These are phyloP conservation scores for Turritopsis dohrnii DNA, from an alignment of 30 jellyfish, hydroid and myxozoan species.

Conservation along the genomic window DNA sequence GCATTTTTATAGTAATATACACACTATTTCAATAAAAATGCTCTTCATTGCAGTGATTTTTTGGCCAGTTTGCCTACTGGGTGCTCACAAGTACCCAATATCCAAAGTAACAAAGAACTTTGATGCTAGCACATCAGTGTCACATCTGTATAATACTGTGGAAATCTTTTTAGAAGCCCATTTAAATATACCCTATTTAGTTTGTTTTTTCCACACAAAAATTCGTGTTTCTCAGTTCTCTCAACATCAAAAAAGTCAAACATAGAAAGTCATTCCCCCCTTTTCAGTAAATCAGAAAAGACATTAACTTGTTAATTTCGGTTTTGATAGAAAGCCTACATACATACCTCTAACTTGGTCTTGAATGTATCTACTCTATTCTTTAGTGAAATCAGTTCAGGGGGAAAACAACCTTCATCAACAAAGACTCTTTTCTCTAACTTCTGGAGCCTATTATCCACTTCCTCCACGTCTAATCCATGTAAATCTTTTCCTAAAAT, in stretches of 20 bases:
- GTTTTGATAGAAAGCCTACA: neutral
- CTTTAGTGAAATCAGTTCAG: conserved; percentile 55
- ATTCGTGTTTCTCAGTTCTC: too few species aligned
- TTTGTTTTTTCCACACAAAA: too few species aligned
- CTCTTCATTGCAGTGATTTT: too few species aligned
- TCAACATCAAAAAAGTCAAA: conserved; percentile 16
- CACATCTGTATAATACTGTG: too few species aligned
- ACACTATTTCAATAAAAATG: too few species aligned
- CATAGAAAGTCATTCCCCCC: conserved; percentile 8
- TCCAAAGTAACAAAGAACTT: too few species aligned
- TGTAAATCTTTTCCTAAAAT: conserved; percentile 93
- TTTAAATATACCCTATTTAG: too few species aligned
- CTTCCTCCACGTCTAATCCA: conserved; percentile 91
- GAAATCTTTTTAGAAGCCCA: too few species aligned
- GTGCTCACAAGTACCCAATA: too few species aligned
- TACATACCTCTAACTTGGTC: conserved; percentile 72
- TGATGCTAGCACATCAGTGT: too few species aligned
- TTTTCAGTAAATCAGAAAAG: neutral
- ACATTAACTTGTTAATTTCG: neutral
- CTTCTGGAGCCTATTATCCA: conserved; percentile 76
- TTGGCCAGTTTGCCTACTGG: too few species aligned
- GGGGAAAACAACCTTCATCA: conserved; percentile 86
- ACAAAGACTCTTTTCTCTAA: conserved; percentile 74
- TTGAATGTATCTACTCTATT: conserved; percentile 72
- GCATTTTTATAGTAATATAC: too few species aligned